Conservation (phyloP, 2,113 vertebrate species). For the Aviceda subcristata region DNA sequence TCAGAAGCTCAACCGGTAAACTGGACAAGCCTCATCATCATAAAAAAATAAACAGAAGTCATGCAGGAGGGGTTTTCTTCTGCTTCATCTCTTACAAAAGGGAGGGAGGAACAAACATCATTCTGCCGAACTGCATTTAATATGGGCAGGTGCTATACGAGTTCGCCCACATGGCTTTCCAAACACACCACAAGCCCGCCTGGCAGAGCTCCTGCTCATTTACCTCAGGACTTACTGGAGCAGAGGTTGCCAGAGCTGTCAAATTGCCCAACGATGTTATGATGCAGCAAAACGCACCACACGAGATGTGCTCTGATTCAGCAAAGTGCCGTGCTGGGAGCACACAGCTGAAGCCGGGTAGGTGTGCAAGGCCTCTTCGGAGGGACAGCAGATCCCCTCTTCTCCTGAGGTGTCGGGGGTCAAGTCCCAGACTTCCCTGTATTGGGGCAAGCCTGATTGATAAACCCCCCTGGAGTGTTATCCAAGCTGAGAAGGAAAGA, state of each 20-base stretch:
- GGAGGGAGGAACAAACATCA: neutral
- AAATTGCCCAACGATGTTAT: neutral
- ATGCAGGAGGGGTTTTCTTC: neutral
- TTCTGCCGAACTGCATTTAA: neutral
- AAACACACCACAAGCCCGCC: neutral
- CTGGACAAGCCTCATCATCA: neutral
- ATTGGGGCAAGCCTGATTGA: neutral
- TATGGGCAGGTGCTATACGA: neutral
- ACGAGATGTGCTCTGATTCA: neutral
- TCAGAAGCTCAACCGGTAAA: neutral
- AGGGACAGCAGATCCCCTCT: neutral
- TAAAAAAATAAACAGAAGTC: neutral
- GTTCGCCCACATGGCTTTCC: neutral
- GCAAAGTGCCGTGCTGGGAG: neutral
- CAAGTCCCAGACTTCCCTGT: neutral
- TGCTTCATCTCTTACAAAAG: neutral
- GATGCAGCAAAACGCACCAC: neutral
- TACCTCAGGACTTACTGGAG: constrained; percentile 15
- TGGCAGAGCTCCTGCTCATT: neutral
- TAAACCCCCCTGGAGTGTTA: neutral
- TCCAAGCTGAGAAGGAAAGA: neutral
- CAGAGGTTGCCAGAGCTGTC: constrained; percentile 36
- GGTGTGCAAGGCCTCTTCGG: neutral
- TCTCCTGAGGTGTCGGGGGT: neutral
- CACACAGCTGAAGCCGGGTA: neutral